A percentile compares a stretch with the other conserved stretches of the same genome.
These are phyloP conservation scores for Aphodius granarius DNA, from an alignment of 2,888 invertebrate genomes.

Conservation along the genomic window DNA sequence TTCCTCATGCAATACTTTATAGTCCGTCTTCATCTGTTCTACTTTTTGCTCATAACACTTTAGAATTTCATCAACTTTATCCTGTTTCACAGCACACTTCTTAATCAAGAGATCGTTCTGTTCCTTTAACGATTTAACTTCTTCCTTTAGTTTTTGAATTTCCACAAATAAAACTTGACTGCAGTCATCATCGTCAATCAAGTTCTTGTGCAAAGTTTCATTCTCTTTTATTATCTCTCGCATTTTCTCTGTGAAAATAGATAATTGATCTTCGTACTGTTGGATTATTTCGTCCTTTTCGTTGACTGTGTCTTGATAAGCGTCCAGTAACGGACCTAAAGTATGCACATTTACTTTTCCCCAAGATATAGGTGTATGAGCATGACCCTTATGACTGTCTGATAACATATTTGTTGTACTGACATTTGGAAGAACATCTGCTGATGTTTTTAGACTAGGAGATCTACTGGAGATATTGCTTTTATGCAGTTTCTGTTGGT, in stretches of 20 bases:
- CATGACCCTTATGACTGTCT: slow-evolving; percentile 48
- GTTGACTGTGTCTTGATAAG: slow-evolving; percentile 75
- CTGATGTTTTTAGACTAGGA: slow-evolving; percentile 20
- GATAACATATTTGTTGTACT: slow-evolving; percentile 29
- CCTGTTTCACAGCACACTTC: slow-evolving; percentile 70
- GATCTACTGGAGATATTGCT: slow-evolving; percentile 24
- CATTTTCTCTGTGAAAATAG: slow-evolving; percentile 69
- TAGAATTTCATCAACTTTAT: slow-evolving; percentile 73
- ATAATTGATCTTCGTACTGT: slow-evolving; percentile 72
- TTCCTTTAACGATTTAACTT: slow-evolving; percentile 47
- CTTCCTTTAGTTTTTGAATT: slow-evolving; percentile 52
- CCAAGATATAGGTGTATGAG: slow-evolving; percentile 59
- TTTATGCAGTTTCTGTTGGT: slow-evolving; percentile 70
- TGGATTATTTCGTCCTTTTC: slow-evolving; percentile 75
- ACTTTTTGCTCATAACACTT: slow-evolving; percentile 75
- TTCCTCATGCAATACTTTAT: slow-evolving; percentile 65
- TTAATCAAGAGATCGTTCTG: slow-evolving; percentile 58
- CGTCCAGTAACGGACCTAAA: slow-evolving; percentile 71
- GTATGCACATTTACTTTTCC: slow-evolving; percentile 63
- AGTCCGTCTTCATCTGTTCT: slow-evolving; percentile 66
- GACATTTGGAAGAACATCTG: slow-evolving; percentile 21
- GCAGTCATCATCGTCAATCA: slow-evolving; percentile 54
- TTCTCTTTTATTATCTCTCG: slow-evolving; percentile 74
- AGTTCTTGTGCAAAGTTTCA: slow-evolving; percentile 60
- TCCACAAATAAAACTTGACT: slow-evolving; percentile 54